Base-by-base conservation (phyloP, 2,113 vertebrate species). In the Romanogobio albipinnatus region DNA sequence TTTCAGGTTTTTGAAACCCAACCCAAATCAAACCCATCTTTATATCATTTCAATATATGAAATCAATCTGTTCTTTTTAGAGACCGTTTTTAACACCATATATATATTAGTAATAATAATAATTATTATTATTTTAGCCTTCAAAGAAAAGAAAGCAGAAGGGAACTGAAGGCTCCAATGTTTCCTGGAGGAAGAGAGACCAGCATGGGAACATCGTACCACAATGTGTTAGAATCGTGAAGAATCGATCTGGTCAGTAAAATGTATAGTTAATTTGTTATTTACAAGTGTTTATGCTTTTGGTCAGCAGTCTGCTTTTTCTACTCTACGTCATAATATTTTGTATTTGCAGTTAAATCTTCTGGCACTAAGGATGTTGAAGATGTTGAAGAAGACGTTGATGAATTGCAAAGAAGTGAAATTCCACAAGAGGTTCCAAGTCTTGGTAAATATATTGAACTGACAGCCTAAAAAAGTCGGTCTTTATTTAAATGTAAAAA, bases 101-200 rank as follows among this genome's bases (percentile, higher is more conserved):
- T 39, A 39, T 39, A 39, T 39, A 39, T 39, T 5, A 39, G 2
- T 29, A 29, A 29, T 61, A n/a, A n/a, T n/a, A n/a, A 61, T 5
- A 14, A 6, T 47, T 1, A 47, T 73, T 73, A 39, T 39, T 71
- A 13, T 73, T n/a, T 47, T n/a, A 73, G 70, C 22, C 39, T 11
- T 2, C 1, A 73, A 73, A 73, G 19, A 73, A 73, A 73, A 24
- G 19, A 13, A 13, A 47, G 11, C 9, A 73, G 45, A 73, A 45
- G 68, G 39, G 70, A n/a, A 4, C 19, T 24, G 3, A 45, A 43
- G 70, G 11, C 39, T 45, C 19, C 70, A 73, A 45, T 73, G 70
- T 73, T 24, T 73, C 70, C 39, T 73, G 70, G 22, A 73, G 70
- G 39, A 73, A 73, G 39, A 73, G 70, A 73, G 39, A 73, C 70